Evolutionary conservation across 2,797 vertebrate species (phyloP).

Genomic region (Chaetodon trifasciatus): DNA sequence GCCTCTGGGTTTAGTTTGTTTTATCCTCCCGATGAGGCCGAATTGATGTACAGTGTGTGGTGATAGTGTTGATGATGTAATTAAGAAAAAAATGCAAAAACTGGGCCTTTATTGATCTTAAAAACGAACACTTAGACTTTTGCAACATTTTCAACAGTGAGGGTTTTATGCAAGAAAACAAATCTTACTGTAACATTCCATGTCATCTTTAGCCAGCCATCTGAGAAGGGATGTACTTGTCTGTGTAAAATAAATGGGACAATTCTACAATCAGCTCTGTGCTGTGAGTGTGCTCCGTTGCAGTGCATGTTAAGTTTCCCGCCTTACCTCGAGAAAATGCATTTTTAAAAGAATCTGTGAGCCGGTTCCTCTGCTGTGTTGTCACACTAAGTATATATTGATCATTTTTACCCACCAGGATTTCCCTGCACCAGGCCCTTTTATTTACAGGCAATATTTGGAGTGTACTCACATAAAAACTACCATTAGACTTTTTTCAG

Average conservation of each 20-base stretch:
- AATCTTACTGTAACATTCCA: constrained; percentile 99
- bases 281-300: constrained; percentile 49
- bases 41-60: constrained; percentile 93
- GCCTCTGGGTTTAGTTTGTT: constrained; percentile 73
- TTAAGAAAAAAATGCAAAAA: constrained; percentile 82
- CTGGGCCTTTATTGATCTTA: constrained; percentile 86
- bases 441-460: neutral
- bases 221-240: constrained; percentile 93
- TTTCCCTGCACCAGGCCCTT: neutral
- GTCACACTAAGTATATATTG: neutral
- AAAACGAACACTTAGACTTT: constrained; percentile 74
- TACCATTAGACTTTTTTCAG: neutral
- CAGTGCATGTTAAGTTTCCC: neutral
- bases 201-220: constrained; percentile 92
- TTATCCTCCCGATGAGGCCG: constrained; percentile 80
- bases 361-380: neutral
- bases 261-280: constrained; percentile 89
- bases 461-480: neutral
- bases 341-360: neutral
- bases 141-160: constrained; percentile 93
- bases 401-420: neutral
- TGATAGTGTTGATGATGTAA: constrained; percentile 91
- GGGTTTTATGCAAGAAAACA: constrained; percentile 94
- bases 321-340: neutral
- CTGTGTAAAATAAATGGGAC: constrained; percentile 98